A percentile compares a stretch with the other conserved stretches of the same genome.
These are phyloP conservation scores for Peribatodes rhomboidaria DNA, from an alignment of 2,888 invertebrate genomes.

Conservation along the genomic window DNA sequence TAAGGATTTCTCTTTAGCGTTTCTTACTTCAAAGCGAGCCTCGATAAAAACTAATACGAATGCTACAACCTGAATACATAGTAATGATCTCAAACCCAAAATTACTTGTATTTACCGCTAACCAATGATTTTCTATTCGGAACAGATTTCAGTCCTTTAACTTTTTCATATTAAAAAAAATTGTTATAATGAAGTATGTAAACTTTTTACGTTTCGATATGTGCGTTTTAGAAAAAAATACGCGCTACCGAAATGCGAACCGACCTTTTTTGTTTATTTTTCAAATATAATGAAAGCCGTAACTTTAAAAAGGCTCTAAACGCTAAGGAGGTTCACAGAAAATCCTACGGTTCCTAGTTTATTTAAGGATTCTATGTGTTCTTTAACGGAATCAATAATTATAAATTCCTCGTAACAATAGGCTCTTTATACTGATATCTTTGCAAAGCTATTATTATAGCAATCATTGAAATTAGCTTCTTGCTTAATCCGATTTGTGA, in stretches of 20 bases:
- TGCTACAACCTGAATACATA: not conserved
- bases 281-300: not conserved
- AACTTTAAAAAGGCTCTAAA: too few species aligned
- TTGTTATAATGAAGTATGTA: not conserved
- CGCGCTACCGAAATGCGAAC: not conserved
- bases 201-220: not conserved
- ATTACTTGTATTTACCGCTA: not conserved
- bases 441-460: not conserved
- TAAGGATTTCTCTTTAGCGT: not conserved
- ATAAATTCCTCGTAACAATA: too few species aligned
- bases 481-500: too few species aligned
- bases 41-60: not conserved
- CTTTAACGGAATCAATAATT: too few species aligned
- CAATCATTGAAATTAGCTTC: not conserved
- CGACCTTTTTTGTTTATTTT: not conserved
- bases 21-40: not conserved
- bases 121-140: not conserved
- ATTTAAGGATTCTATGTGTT: not conserved
- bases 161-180: not conserved
- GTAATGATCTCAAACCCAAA: conserved; percentile 6
- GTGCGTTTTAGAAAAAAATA: not conserved
- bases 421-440: too few species aligned
- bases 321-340: not conserved
- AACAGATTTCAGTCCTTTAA: not conserved
- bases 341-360: not conserved